Base-by-base conservation (phyloP, 2,888 invertebrate genomes). In the Acheta domesticus region DNA sequence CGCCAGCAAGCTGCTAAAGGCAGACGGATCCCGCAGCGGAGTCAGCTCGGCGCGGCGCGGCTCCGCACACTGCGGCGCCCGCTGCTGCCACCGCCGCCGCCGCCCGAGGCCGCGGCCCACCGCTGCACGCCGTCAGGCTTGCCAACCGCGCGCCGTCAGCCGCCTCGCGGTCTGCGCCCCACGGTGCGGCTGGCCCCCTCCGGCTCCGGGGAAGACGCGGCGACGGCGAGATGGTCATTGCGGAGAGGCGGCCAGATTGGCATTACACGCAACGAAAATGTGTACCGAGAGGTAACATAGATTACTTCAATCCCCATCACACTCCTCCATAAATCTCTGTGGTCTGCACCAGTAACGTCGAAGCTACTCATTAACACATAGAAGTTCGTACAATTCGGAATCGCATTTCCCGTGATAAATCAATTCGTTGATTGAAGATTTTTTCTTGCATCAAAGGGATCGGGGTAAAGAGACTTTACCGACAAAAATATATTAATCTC, bases 101-200 rank as follows among this genome's bases (percentile, higher is more conserved):
- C 74, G 75, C n/a, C 62, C 75, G 75, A 74, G 78, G n/a, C 77
- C 21, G 20, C 21, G 49, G n/a, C n/a, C n/a, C n/a, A n/a, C 20
- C 20, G 50, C 50, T 48, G 79, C 36, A 20, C 75, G 48, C n/a
- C 48, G 36, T 8, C 36, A 36, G 36, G 36, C 36, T 5, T 36
- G 36, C 36, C 36, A 36, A 36, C 36, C 5, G 36, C 36, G 36
- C 36, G 36, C 36, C 36, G 8, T 23, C 75, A 14, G 78, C n/a
- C 48, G 49, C 79, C 49, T n/a, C 36, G 49, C 21, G 49, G 78
- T 12, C 79, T 77, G 11, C 73, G 78, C 19, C 77, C 77, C 20
- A 20, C 79, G 73, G 74, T 36, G 62, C 49, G 73, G 48, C 20
- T 48, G 77, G 20, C 12, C 16, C 77, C 49, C 62, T 78, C 12